Evolutionary conservation across 2,113 vertebrate genomes (phyloP).

Genomic region (Henicopernis longicauda): DNA sequence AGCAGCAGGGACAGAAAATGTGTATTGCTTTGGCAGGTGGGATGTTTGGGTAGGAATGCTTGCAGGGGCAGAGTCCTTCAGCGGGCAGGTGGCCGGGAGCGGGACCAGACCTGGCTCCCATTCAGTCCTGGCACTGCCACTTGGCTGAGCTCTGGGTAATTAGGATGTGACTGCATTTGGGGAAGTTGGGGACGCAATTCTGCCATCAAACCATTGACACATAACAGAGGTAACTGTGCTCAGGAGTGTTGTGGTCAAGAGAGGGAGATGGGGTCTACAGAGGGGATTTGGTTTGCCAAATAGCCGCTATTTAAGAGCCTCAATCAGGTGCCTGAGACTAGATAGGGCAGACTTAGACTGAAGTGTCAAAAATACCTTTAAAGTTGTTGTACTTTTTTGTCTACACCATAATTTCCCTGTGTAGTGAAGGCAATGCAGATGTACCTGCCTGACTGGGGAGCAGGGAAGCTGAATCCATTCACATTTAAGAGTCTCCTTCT

Average conservation of each 20-base stretch:
- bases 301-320: neutral
- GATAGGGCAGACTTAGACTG: neutral
- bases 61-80: neutral
- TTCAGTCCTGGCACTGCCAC: neutral
- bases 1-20: neutral
- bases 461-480: neutral
- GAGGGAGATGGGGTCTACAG: neutral
- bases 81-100: neutral
- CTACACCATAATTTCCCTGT: neutral
- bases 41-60: neutral
- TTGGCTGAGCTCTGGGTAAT: neutral
- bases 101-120: neutral
- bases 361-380: neutral
- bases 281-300: neutral
- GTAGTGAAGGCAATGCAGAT: neutral
- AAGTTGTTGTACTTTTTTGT: neutral
- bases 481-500: neutral
- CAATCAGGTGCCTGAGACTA: neutral
- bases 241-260: neutral
- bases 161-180: neutral
- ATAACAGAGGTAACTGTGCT: accelerated
- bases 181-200: neutral
- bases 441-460: neutral
- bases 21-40: accelerated
- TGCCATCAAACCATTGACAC: neutral